phyloP scores from a whole-genome alignment of 2,888 invertebrate genomes.

The Microctonus hyperodae region DNA sequence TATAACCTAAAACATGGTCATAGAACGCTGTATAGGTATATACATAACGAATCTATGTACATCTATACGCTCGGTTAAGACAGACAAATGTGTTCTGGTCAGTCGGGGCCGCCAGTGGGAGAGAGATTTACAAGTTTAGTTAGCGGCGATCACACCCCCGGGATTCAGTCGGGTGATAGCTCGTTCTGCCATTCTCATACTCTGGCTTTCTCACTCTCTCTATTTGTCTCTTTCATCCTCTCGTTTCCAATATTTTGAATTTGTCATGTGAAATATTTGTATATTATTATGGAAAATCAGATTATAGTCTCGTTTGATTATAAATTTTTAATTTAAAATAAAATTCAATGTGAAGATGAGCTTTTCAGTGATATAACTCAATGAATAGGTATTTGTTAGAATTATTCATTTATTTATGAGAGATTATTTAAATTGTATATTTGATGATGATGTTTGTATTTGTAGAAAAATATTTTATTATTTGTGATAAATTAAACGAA shows the following conservation, averaged over 20 bases:
- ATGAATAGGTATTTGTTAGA: too few relatives aligned
- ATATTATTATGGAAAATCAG: too few relatives aligned
- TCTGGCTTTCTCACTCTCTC: neutral
- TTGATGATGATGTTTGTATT: too few relatives aligned
- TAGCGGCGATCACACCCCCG: constrained; percentile 62
- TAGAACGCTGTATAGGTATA: neutral
- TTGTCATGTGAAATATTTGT: neutral
- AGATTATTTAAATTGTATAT: too few relatives aligned
- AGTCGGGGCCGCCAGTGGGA: constrained; percentile 52
- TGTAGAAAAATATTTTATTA: too few relatives aligned
- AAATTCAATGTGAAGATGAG: too few relatives aligned
- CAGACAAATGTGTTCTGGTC: constrained; percentile 63
- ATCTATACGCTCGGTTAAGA: constrained; percentile 49
- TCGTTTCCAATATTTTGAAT: constrained; percentile 1
- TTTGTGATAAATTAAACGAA: too few relatives aligned
- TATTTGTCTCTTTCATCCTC: constrained; percentile 16
- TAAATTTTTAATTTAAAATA: too few relatives aligned
- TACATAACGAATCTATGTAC: neutral
- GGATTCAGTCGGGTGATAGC: constrained; percentile 51
- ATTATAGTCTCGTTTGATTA: too few relatives aligned
- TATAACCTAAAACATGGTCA: neutral
- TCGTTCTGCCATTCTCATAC: constrained; percentile 34
- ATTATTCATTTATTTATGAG: too few relatives aligned
- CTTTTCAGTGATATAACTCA: too few relatives aligned
- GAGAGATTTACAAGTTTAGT: constrained; percentile 64